These are phyloP conservation scores for Drosophila austrosaltans DNA, from an alignment of 2,888 invertebrate genomes.

Conservation along the genomic window DNA sequence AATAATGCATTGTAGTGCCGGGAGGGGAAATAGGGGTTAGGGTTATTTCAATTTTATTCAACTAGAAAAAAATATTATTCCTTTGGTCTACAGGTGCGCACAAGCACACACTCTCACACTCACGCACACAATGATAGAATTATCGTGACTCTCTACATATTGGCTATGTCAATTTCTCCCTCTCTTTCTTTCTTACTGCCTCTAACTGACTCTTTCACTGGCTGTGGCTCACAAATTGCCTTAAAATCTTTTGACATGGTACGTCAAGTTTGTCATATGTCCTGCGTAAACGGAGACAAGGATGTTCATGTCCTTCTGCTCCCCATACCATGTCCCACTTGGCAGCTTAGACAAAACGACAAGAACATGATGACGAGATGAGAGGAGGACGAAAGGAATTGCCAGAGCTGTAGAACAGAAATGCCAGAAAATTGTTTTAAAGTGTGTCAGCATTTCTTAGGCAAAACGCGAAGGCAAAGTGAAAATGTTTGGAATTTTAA, in stretches of 20 bases:
- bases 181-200: slow-evolving; percentile 21
- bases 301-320: slow-evolving; percentile 28
- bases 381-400: slow-evolving; percentile 18
- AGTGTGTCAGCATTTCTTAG: slow-evolving; percentile 75
- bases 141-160: slow-evolving; percentile 14
- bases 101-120: neutral
- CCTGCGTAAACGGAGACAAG: slow-evolving; percentile 55
- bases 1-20: neutral
- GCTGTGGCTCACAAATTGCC: slow-evolving; percentile 57
- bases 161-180: slow-evolving; percentile 16
- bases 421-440: slow-evolving; percentile 76
- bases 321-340: slow-evolving; percentile 18
- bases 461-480: slow-evolving; percentile 53
- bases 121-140: slow-evolving; percentile 2
- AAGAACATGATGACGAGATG: neutral
- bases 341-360: slow-evolving; percentile 18
- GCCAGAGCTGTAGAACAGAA: slow-evolving; percentile 25
- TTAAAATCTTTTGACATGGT: slow-evolving; percentile 75
- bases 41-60: neutral
- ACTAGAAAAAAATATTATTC: neutral
- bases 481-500: slow-evolving; percentile 76
- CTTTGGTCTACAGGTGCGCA: slow-evolving; percentile 1
- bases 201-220: slow-evolving; percentile 36
- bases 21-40: neutral
- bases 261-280: slow-evolving; percentile 79